Evolutionary conservation across 2,888 invertebrate species (phyloP), one percentile per base, ranked within the genome.

Genomic region (Synanthedon tipuliformis): DNA sequence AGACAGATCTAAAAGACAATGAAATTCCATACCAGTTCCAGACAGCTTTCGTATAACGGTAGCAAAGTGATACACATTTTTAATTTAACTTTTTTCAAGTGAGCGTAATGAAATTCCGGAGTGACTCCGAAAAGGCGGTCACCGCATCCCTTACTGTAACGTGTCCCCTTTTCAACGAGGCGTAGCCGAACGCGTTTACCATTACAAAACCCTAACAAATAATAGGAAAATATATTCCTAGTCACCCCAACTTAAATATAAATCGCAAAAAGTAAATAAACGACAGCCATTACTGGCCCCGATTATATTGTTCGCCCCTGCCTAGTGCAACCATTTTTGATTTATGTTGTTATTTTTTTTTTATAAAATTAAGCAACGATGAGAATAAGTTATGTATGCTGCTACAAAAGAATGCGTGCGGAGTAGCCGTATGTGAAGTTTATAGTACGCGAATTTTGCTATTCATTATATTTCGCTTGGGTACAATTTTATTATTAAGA

Each of bases 231-330:
- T 74, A 75, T 72, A 77, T 78, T 74, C 62, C n/a, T 18, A 53
- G 56, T 67, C 62, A 71, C 73, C 75, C 81, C 66, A 63, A 68
- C 67, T 61, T 68, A 72, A 75, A 75, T 76, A 83, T 80, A 81
- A 85, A 81, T 81, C 70, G 76, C 69, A 69, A 78, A 85, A 85
- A 85, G 86, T 87, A 87, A 87, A 87, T 87, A 87, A 78, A 81
- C 77, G 80, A 64, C 74, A 68, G 65, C 79, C 79, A 82, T 85
- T 78, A 84, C 78, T 81, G 78, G 79, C 78, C 78, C 86, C 83
- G 81, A 82, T 85, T 85, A 83, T 84, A 83, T 77, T 66, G 64
- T 63, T 72, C 65, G 64, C 76, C 83, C 69, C 64, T 72, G 85
- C 85, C 23, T 23, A 23, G 5, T 1, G 23, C 23, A 23, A 1